These are phyloP conservation scores for Byasa hedistus DNA, from an alignment of 2,888 invertebrate species.

Conservation along the genomic window DNA sequence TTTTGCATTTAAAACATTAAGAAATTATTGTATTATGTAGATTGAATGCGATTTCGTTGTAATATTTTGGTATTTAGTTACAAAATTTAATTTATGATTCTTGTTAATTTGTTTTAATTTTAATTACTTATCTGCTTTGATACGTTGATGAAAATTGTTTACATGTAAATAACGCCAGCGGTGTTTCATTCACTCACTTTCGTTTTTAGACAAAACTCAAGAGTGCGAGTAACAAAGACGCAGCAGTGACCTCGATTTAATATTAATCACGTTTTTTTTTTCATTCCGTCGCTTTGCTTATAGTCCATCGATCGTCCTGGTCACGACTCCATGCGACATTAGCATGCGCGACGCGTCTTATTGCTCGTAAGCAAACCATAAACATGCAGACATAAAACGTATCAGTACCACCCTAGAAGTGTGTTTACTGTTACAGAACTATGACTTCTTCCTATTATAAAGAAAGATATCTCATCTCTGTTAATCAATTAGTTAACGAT, in stretches of 20 bases:
- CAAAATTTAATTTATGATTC: no score
- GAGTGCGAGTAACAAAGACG: constrained; percentile 5
- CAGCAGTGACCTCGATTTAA: constrained; percentile 27
- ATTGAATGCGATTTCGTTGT: no score
- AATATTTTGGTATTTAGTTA: no score
- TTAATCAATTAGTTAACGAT: no score
- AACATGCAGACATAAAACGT: constrained; percentile 46
- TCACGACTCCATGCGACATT: constrained; percentile 37
- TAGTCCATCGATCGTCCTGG: constrained; percentile 24
- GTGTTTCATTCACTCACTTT: background rate
- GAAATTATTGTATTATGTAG: no score
- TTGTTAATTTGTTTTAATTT: no score
- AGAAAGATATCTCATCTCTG: background rate
- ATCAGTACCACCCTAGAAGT: constrained; percentile 31
- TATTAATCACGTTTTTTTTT: constrained; percentile 28
- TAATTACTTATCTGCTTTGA: no score
- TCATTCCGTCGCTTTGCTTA: constrained; percentile 22
- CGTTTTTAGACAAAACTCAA: background rate
- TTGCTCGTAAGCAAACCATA: constrained; percentile 56
- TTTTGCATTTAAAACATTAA: no score
- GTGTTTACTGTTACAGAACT: constrained; percentile 33
- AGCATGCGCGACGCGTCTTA: constrained; percentile 48
- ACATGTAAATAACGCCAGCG: background rate
- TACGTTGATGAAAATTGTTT: background rate
- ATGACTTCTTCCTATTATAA: constrained; percentile 26